Conservation (phyloP, 2,888 invertebrate genomes). For the Apamea epomidion region DNA sequence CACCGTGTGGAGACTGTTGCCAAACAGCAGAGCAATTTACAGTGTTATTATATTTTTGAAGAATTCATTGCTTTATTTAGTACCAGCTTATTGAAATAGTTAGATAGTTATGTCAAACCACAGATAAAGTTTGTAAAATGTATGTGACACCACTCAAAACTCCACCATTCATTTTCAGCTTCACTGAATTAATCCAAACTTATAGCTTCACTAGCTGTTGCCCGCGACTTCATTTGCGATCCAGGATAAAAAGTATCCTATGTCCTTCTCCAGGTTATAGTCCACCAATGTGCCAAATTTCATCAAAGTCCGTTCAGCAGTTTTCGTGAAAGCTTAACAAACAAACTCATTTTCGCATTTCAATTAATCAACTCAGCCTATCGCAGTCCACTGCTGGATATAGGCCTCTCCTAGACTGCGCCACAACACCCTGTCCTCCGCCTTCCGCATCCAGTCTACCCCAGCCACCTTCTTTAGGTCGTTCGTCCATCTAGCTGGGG, state of each 20-base stretch:
- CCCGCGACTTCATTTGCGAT: not conserved
- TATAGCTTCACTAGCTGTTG: not conserved
- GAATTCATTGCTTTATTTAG: not conserved
- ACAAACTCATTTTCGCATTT: not conserved
- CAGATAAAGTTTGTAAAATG: not conserved
- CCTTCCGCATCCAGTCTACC: too few relatives aligned
- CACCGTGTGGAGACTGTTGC: too few relatives aligned
- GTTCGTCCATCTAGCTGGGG: too few relatives aligned
- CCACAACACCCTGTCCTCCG: too few relatives aligned
- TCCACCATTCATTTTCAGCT: not conserved
- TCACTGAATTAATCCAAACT: slow-evolving; percentile 7
- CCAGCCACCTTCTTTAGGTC: too few relatives aligned
- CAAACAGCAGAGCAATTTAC: too few relatives aligned
- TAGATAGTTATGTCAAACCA: not conserved
- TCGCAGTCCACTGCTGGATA: too few relatives aligned
- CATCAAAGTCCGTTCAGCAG: not conserved
- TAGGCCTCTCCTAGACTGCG: too few relatives aligned
- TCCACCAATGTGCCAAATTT: not conserved
- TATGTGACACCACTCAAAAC: not conserved
- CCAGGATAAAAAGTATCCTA: not conserved
- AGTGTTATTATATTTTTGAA: not conserved
- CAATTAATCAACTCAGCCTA: too few relatives aligned
- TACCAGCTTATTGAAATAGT: not conserved
- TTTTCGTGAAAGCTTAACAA: not conserved
- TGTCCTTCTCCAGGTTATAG: not conserved